These are phyloP conservation scores for Neomorphus geoffroyi DNA, from an alignment of 2,797 vertebrate genomes.

Conservation along the genomic window DNA sequence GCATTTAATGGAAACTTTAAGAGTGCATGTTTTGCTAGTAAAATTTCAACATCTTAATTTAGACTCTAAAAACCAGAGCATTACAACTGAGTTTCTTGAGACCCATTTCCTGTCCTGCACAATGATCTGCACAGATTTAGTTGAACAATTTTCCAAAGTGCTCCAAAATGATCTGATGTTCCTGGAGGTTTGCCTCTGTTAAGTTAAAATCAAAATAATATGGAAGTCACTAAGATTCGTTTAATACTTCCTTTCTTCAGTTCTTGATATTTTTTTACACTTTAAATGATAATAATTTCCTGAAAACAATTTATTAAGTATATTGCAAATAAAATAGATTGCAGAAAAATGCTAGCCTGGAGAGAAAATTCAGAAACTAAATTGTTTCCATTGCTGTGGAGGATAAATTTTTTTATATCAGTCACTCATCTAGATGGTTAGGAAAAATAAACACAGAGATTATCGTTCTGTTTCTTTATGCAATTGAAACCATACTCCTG, in stretches of 20 bases:
- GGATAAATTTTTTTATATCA: background rate
- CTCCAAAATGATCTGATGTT: background rate
- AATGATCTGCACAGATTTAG: background rate
- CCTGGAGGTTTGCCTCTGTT: background rate
- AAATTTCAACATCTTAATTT: background rate
- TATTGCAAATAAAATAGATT: background rate
- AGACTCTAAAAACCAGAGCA: background rate
- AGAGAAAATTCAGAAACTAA: background rate
- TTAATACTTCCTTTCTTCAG: background rate
- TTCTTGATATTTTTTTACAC: background rate
- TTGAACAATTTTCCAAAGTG: background rate
- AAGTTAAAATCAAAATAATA: background rate
- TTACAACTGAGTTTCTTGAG: background rate
- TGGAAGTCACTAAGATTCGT: background rate
- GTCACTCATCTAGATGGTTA: background rate
- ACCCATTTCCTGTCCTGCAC: background rate
- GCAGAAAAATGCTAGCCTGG: background rate
- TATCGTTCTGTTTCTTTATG: background rate
- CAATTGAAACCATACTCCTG: background rate
- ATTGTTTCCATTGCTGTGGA: background rate
- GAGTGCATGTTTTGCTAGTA: background rate
- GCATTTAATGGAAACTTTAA: background rate
- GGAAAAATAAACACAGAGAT: background rate
- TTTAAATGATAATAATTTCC: background rate
- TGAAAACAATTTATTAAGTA: background rate